A percentile compares a stretch with the other conserved stretches of the same genome.
phyloP scores from a whole-genome alignment of 2,797 vertebrate genomes.

The Schizopygopsis malacanthus region DNA sequence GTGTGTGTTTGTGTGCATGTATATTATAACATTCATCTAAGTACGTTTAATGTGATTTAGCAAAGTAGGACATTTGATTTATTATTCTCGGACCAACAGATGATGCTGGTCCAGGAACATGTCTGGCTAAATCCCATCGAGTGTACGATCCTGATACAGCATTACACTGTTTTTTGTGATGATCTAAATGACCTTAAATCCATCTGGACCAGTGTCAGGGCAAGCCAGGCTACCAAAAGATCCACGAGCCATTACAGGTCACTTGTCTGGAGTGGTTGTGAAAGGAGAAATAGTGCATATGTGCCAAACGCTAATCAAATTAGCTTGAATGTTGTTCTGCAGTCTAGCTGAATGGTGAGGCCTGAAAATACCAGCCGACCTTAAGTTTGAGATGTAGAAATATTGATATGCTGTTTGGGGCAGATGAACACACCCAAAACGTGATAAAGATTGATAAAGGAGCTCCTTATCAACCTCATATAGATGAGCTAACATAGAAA shows the following conservation, averaged over 20 bases:
- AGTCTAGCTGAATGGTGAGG: not conserved
- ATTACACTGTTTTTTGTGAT: not conserved
- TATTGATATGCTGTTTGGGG: not conserved
- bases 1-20: too few relatives aligned
- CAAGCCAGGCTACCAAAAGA: not conserved
- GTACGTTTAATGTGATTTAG: not conserved
- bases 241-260: not conserved
- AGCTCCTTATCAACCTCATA: not conserved
- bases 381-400: not conserved
- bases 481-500: not conserved
- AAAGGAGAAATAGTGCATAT: not conserved
- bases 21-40: too few relatives aligned
- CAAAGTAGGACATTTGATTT: not conserved
- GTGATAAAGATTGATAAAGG: conserved; percentile 7
- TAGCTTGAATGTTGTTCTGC: not conserved
- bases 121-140: not conserved
- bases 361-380: not conserved
- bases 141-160: not conserved
- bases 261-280: not conserved
- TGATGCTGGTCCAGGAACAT: not conserved
- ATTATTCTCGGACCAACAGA: not conserved
- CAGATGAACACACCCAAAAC: not conserved
- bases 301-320: not conserved
- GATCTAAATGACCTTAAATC: not conserved
- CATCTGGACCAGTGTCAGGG: not conserved